Base-by-base conservation (phyloP, 2,888 invertebrate genomes). In the Chrysolina americana region DNA sequence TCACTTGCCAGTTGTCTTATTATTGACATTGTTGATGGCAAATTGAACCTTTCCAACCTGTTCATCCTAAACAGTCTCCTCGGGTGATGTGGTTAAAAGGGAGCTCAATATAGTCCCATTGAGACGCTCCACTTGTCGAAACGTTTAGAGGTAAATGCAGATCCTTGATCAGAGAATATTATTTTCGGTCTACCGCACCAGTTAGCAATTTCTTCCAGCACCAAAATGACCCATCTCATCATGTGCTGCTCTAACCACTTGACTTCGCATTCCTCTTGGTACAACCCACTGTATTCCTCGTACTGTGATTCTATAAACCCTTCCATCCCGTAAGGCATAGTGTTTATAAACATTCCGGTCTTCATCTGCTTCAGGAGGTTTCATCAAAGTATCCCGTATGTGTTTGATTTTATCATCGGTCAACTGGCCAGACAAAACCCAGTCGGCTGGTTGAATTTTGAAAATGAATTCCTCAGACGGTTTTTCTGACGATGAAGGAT, bases 361-460 rank as follows among this genome's bases (percentile, higher is more conserved):
- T 28, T 28, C 5, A 28, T 28, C 28, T 28, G 28, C 5, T 28
- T 28, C 28, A 28, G 28, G 28, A 23, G 74, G 76, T 72, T 72
- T 78, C 3, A 68, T 47, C 17, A 81, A 62, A 11, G 75, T 65
- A 63, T 75, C 23, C 15, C 65, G 59, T 36, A 81, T 78, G 3
- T 74, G 48, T 23, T 72, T 74, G 17, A 81, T 66, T 69, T 78
- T 78, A 10, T 69, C 71, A 59, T 81, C 81, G 6, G 79, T 80
- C 15, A 81, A 59, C 68, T 81, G 81, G 11, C 78, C 81, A 13
- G 77, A 75, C 44, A 81, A 65, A 6, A 81, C 77, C 79, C 80
- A 81, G 70, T 80, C 81, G 10, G 75, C 78, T 71, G 69, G 68
- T 69, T 81, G 72, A 28, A 81, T 81, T 15, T 36, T 71, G 8